A percentile compares a stretch with the other conserved stretches of the same genome.
Conservation (phyloP, 1,140 invertebrate species). For the Leptopilina clavipes region DNA sequence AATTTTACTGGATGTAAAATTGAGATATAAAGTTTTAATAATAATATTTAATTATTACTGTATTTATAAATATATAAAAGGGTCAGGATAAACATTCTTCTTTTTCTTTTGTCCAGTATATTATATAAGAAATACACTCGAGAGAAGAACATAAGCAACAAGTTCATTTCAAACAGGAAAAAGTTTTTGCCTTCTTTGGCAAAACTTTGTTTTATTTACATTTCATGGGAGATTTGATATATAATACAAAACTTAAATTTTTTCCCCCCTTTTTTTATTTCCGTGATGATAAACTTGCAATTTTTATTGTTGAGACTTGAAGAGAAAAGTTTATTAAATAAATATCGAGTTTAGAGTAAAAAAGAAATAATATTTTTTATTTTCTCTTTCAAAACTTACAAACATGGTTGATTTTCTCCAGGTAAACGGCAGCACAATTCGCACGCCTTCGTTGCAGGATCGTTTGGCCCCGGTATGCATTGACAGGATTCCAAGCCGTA, state of each 20-base stretch:
- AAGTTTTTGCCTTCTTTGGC: neutral
- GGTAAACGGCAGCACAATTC: constrained; percentile 92
- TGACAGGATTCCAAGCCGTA: constrained; percentile 98
- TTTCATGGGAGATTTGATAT: neutral
- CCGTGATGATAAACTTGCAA: neutral
- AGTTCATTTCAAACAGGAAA: neutral
- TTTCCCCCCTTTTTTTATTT: neutral
- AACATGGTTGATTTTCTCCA: constrained; percentile 85
- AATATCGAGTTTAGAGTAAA: neutral
- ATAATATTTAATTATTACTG: neutral
- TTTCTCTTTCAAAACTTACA: constrained; percentile 71
- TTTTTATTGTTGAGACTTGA: neutral
- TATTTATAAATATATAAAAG: neutral
- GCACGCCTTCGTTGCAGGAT: constrained; percentile 89
- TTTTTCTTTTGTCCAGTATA: neutral
- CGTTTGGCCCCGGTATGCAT: constrained; percentile 84
- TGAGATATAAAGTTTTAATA: too few relatives aligned
- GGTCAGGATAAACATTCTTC: neutral
- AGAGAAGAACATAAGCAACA: neutral
- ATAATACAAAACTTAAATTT: neutral
- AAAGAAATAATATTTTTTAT: constrained; percentile 21
- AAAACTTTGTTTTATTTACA: constrained; percentile 4
- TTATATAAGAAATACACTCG: neutral
- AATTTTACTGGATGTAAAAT: too few relatives aligned
- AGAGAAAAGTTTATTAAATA: constrained; percentile 1